phyloP scores from a whole-genome alignment of 2,113 vertebrate species.

The Salvator merianae region DNA sequence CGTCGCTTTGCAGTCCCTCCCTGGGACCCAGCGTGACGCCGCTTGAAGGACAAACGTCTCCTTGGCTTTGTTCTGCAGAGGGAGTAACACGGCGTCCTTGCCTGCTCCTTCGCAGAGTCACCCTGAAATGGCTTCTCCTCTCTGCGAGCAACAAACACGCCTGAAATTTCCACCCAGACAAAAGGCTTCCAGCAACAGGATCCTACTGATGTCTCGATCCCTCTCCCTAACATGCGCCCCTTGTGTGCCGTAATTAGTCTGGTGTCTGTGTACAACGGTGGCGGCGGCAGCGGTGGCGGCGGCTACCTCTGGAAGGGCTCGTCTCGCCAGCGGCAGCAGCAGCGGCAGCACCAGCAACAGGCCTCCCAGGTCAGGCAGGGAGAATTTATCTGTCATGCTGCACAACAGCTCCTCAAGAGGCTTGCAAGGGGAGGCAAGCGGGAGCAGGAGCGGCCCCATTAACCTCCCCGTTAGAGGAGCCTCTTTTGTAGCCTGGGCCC shows the following conservation, averaged over 20 bases:
- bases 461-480: slow-evolving; percentile 75
- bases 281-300: fast-evolving
- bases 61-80: not conserved
- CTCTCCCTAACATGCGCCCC: not conserved
- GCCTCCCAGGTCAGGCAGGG: slow-evolving; percentile 18
- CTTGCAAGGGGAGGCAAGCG: slow-evolving; percentile 47
- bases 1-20: no score
- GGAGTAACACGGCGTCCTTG: not conserved
- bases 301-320: not conserved
- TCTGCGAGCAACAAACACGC: not conserved
- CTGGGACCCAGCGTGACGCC: no score
- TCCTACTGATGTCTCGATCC: not conserved
- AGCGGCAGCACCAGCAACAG: not conserved
- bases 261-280: fast-evolving
- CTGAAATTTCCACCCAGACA: not conserved
- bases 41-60: not conserved
- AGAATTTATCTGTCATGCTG: fast-evolving
- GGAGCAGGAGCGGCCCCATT: slow-evolving; percentile 68
- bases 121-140: slow-evolving; percentile 11
- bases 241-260: not conserved
- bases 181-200: slow-evolving; percentile 22
- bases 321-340: not conserved
- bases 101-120: slow-evolving; percentile 35
- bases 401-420: slow-evolving; percentile 52
- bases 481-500: slow-evolving; percentile 66